Percentiles rank a stretch among this genome's conserved stretches.
These are phyloP conservation scores for Anoncus sp. DNA, from an alignment of 2,888 invertebrate species.

Conservation along the genomic window DNA sequence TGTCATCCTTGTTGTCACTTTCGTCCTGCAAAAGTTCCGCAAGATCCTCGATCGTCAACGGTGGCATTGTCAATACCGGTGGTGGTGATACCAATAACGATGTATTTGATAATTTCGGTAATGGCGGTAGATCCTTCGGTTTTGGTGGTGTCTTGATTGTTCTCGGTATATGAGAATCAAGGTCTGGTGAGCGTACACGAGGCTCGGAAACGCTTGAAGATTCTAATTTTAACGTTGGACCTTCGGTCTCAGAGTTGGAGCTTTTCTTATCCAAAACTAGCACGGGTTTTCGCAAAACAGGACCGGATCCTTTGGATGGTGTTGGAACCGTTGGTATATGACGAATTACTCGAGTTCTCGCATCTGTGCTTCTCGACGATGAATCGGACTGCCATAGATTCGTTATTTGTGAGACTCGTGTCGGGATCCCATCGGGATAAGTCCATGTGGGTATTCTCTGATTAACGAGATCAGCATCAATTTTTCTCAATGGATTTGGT, in stretches of 20 bases:
- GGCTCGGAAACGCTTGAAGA: slow-evolving; percentile 66
- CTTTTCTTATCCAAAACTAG: slow-evolving; percentile 71
- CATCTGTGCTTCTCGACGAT: slow-evolving; percentile 49
- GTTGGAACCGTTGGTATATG: slow-evolving; percentile 74
- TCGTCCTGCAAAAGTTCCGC: slow-evolving; percentile 80
- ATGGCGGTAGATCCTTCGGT: slow-evolving; percentile 59
- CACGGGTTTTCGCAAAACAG: slow-evolving; percentile 66
- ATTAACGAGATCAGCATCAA: slow-evolving; percentile 47
- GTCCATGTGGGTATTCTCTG: slow-evolving; percentile 41
- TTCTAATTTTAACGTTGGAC: slow-evolving; percentile 54
- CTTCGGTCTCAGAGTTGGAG: slow-evolving; percentile 57
- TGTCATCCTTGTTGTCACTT: slow-evolving; percentile 74
- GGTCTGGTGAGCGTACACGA: slow-evolving; percentile 72
- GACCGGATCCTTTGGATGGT: slow-evolving; percentile 73
- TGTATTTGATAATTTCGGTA: slow-evolving; percentile 63
- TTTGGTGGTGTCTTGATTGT: slow-evolving; percentile 66
- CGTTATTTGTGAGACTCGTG: background rate
- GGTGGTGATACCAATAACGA: slow-evolving; percentile 75
- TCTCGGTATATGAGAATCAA: slow-evolving; percentile 66
- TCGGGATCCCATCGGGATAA: slow-evolving; percentile 26
- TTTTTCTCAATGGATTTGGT: slow-evolving; percentile 50
- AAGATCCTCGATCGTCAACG: slow-evolving; percentile 79
- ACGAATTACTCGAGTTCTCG: slow-evolving; percentile 63
- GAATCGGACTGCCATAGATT: slow-evolving; percentile 61
- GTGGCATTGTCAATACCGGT: slow-evolving; percentile 75